Evolutionary conservation across 2,113 vertebrate genomes (phyloP), one percentile per base, ranked within the genome.

Genomic region (Salvator merianae): DNA sequence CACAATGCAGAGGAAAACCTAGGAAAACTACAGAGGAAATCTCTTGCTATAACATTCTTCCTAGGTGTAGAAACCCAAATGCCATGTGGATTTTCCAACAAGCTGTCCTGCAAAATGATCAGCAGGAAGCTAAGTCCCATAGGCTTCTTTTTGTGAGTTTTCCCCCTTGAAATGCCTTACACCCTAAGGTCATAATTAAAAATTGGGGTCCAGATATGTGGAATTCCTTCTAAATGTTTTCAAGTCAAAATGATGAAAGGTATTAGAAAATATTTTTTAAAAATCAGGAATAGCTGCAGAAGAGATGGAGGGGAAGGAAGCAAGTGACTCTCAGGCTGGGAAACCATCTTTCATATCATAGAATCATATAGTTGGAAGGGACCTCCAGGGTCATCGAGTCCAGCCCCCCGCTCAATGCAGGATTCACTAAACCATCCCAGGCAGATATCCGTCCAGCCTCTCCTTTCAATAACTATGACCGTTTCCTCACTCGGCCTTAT

Each of bases 221-320:
- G 47, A 81, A 81, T 63, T 28, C 32, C 24, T 70, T 81, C 79
- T 34, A 81, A 71, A 81, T 53, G 47, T n/a, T 81, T 30, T 71
- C 66, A 70, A 30, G 50, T 69, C 7, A 13, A 66, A 68, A 79
- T 47, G 43, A 47, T 47, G 43, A 9, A 47, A 47, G 43, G 43
- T 47, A 47, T 47, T 47, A 9, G 43, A 47, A 47, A 47, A 47
- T 47, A 9, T 47, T 7, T 9, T 47, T 47, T 47, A 47, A 47
- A 47, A 47, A 47, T 47, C 43, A 47, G 43, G 5, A 47, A 47
- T 9, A 47, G 43, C 43, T 7, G 43, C 43, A 47, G 43, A 47
- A 9, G n/a, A n/a, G n/a, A n/a, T n/a, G 43, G 43, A 47, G 43
- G 10, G 43, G 43, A 47, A 13, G n/a, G 9, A 16, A 5, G 68